Base-by-base conservation (phyloP, 1,140 invertebrate genomes). In the Eupeodes corollae region DNA sequence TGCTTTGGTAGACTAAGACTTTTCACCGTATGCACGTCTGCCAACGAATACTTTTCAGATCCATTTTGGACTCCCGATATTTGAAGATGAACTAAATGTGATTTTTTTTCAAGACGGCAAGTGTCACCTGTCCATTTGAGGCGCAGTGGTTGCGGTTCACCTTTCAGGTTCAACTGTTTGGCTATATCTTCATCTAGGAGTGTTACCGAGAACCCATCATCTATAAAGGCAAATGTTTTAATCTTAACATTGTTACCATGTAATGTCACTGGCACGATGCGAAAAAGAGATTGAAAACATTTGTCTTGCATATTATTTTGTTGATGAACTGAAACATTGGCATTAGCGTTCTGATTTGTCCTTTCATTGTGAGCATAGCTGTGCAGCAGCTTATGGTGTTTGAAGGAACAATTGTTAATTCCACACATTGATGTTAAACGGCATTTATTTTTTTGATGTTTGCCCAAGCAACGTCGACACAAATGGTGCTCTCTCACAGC, bases 211-310 rank as follows among this genome's bases (percentile, higher is more conserved):
- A 37, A 47, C 12, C 38, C 46, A 16, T 47, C 35, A 12, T 47
- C 46, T 14, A 47, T 12, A 16, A 47, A 47, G 3, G 46, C 46
- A 14, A 19, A 47, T 13, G 46, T 47, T 16, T 31, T 14, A 12
- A 32, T n/a, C 40, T 47, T 19, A 26, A 15, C 19, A 5, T 14
- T n/a, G n/a, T 40, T 39, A 2, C 38, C 48, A 40, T 44, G 40
- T 10, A 45, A 37, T 12, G 18, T 38, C 32, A 44, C 34, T 18
- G 48, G 43, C 9, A 49, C 15, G 45, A 49, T 45, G 32, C 34
- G n/a, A 37, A 44, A 41, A 9, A 41, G 18, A 39, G 26, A 32
- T 3, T 3, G 8, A 8, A 3, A 3, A 8, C 21, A 26, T 5
- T 5, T 8, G 8, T 26, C 37, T 12, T 12, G 11, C 21, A 37